These are phyloP conservation scores for Upupa epops DNA, from an alignment of 2,113 vertebrate genomes.

Conservation along the genomic window DNA sequence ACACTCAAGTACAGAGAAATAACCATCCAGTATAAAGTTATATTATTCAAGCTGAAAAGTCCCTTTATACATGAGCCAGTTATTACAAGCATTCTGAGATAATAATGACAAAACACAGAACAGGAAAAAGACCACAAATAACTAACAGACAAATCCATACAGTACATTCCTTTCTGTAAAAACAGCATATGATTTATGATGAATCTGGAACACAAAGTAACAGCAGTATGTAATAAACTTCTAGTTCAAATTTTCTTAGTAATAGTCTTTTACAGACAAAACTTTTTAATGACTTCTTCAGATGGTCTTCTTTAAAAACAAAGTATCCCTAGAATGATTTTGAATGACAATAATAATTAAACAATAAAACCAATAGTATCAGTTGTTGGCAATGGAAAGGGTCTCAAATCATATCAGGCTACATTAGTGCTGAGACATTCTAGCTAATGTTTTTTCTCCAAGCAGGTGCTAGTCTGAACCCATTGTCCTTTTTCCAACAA, in stretches of 20 bases:
- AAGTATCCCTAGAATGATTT: neutral
- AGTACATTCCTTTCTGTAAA: neutral
- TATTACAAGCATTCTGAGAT: neutral
- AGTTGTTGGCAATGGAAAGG: neutral
- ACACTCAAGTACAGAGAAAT: slow-evolving; percentile 49
- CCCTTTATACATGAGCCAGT: neutral
- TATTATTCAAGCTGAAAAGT: neutral
- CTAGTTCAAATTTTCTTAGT: neutral
- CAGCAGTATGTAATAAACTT: neutral
- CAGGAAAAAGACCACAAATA: neutral
- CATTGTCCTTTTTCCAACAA: neutral
- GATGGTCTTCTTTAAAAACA: neutral
- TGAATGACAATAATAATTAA: neutral
- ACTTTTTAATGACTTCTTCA: neutral
- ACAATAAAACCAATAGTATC: neutral
- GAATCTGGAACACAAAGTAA: neutral
- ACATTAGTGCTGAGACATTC: neutral
- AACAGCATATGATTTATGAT: neutral
- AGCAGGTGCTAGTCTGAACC: neutral
- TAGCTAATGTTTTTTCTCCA: neutral
- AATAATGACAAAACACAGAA: neutral
- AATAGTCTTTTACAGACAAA: neutral
- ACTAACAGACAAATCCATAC: neutral
- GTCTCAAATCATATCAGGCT: neutral
- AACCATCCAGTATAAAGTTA: slow-evolving; percentile 40